Percentiles rank a stretch among this genome's conserved stretches.
Conservation (phyloP, 1,140 invertebrate genomes). For the Ooceraea biroi region DNA sequence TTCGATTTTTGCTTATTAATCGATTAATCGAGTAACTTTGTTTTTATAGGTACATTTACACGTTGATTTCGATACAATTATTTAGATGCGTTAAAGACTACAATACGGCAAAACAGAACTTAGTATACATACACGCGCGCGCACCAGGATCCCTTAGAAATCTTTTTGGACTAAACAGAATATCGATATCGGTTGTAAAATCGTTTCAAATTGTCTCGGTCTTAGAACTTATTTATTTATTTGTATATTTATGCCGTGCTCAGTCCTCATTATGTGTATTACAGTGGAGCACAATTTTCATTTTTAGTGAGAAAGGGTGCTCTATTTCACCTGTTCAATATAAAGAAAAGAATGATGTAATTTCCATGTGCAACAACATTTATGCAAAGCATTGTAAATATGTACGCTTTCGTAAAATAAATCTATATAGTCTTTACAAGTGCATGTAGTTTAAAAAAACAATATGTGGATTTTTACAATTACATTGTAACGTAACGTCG, state of each 20-base stretch:
- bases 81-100: conserved; percentile 55
- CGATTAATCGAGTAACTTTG: conserved; percentile 18
- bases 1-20: conserved; percentile 24
- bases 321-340: conserved; percentile 58
- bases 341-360: conserved; percentile 60
- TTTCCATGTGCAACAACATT: conserved; percentile 69
- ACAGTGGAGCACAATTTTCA: conserved; percentile 15
- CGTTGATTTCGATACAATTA: conserved; percentile 36
- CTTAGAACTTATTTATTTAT: conserved; percentile 55
- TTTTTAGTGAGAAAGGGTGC: conserved; percentile 47
- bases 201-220: conserved; percentile 22
- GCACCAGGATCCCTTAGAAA: conserved; percentile 68
- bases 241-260: conserved; percentile 65
- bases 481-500: conserved; percentile 40
- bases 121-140: conserved; percentile 11
- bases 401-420: conserved; percentile 81
- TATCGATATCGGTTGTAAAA: conserved; percentile 20
- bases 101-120: background rate
- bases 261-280: conserved; percentile 53
- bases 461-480: conserved; percentile 66
- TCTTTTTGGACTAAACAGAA: conserved; percentile 42
- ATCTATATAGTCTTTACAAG: conserved; percentile 72
- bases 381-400: conserved; percentile 81
- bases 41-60: conserved; percentile 1
- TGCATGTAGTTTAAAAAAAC: conserved; percentile 61